Evolutionary conservation across 1,140 invertebrate species (phyloP), one percentile per base, ranked within the genome.

Genomic region (Bombus confusus): DNA sequence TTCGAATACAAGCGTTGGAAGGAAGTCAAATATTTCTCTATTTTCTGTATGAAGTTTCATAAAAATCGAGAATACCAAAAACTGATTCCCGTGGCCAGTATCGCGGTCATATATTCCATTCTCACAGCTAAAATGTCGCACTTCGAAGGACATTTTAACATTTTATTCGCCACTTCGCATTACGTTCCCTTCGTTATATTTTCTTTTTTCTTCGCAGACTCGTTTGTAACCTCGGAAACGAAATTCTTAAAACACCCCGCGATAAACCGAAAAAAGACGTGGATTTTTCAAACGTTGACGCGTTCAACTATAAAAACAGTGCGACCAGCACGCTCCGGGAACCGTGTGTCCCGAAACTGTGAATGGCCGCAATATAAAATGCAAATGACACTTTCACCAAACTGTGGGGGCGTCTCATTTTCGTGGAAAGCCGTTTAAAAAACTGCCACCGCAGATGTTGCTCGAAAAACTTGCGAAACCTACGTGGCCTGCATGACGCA

Each of bases 361-460:
- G 77, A 85, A 80, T 80, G 77, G 83, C 13, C 52, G 83, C 83
- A 80, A 85, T 85, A 85, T 85, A 80, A 85, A 85, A 85, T 85
- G 83, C 83, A 85, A 85, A 85, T 85, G 76, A 72, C 76, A 85
- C 83, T 64, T 64, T 52, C 41, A 68, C 68, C 52, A 13, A 85
- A 80, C 83, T 15, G 31, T 12, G 47, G 66, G 28, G 47, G 41
- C 25, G 28, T n/a, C 80, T 52, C 31, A 41, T 71, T 72, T 80
- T 62, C 76, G 76, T 28, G 83, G 72, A 80, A 80, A 47, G 75
- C 22, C 66, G 37, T 47, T 68, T 47, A 41, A 69, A 69, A 85
- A 80, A 80, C 43, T 34, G 31, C 41, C 31, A 64, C n/a, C 68
- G 83, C 68, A 73, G 75, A 85, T 80, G 83, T 85, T 73, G 77